Base-by-base conservation (phyloP, 2,797 vertebrate genomes). In the Todus mexicanus region DNA sequence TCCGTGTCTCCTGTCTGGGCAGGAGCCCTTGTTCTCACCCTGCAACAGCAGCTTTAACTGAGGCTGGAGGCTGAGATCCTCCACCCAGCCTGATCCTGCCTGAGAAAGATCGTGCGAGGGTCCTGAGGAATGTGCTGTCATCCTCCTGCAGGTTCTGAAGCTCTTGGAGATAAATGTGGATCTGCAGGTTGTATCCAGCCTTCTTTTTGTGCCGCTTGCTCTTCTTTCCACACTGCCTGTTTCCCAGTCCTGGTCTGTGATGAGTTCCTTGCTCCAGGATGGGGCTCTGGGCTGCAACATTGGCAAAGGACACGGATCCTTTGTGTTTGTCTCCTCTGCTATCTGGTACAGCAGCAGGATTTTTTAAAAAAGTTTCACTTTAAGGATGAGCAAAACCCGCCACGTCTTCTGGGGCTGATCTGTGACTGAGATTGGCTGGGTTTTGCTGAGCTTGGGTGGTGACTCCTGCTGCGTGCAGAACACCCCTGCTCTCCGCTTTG, bases 41-140 rank as follows among this genome's bases (percentile, higher is more conserved):
- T 31, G 60, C 50, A 47, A 12, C 1, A 8, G 43, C 56, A 64
- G 5, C 60, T 19, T n/a, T 20, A 33, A 81, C 60, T 0, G 1
- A 15, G 59, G 23, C 38, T 75, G 70, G 35, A 25, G n/a, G 6
- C 11, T 11, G 53, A 50, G 45, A 45, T 48, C 18, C 25, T 54
- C 7, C 73, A 22, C 17, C 21, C 8, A 1, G 21, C 26, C 40
- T 48, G 12, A 50, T 68, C 72, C 48, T 68, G 59, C 65, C n/a
- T 50, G 53, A 54, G 71, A 29, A 53, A n/a, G n/a, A n/a, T n/a
- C 0, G 0, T 8, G 33, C 0, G 1, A n/a, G 19, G 35, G 4
- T 37, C 48, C 53, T 9, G 68, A 25, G 66, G 65, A 27, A 74
- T 22, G 43, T 19, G 31, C 69, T 37, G 68, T 37, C 56, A 31